Evolutionary conservation across 2,797 vertebrate species (phyloP), one percentile per base, ranked within the genome.

Genomic region (Fratercula arctica): DNA sequence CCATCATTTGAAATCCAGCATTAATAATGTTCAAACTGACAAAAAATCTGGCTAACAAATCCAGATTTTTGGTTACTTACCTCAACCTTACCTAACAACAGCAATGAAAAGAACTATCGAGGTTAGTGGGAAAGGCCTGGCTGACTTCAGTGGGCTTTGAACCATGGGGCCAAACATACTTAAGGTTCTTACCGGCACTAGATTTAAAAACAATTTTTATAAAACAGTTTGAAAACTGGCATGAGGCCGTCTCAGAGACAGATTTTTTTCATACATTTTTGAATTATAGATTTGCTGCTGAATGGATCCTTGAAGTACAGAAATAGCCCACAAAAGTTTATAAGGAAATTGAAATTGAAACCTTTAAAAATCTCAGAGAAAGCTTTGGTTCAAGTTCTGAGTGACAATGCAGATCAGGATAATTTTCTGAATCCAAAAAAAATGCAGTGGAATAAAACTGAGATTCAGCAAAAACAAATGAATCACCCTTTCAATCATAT

Each of bases 401-500:
- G 43, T 10, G 21, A 56, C 31, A 76, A 21, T 61, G 43, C 13
- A 89, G 24, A 82, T 56, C 16, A 73, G 39, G 85, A 66, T 79
- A 79, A 73, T 86, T 91, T 93, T 91, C 59, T 73, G 41, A 57
- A 64, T 51, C 3, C 29, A 66, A 73, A 72, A 59, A 59, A 20
- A 17, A n/a, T 5, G 17, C 29, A 29, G 29, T 72, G 39, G 56
- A 75, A 94, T 39, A 77, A 92, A 93, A 45, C 24, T 53, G 41
- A 94, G 57, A 77, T 92, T 87, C 61, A 82, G 45, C 23, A 82
- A 85, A 95, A 94, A 57, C 85, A 96, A 87, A 60, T 89, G 11
- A 95, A 85, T 94, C 91, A 89, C 11, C 50, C 60, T 57, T 87
- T 68, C 70, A 63, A 56, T 89, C 63, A 45, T 67, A 89, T 23